phyloP scores from a whole-genome alignment of 2,888 invertebrate species.

The Dolomedes plantarius region DNA sequence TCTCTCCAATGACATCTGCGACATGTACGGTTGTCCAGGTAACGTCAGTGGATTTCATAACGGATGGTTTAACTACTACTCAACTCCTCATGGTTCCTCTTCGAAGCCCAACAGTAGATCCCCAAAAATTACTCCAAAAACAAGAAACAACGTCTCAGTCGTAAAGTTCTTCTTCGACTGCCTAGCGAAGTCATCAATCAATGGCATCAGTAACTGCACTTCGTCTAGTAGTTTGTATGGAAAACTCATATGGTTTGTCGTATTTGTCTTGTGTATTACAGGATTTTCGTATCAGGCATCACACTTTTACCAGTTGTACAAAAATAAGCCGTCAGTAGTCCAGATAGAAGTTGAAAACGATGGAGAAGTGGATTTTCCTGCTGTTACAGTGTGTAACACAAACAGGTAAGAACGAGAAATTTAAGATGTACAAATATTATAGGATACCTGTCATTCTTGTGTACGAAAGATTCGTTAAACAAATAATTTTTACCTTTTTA shows the following conservation, averaged over 20 bases:
- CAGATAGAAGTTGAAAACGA: conserved; percentile 60
- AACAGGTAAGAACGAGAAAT: conserved; percentile 60
- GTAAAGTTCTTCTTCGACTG: neutral
- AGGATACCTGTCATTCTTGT: too few relatives aligned
- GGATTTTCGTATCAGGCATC: conserved; percentile 39
- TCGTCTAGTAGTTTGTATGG: neutral
- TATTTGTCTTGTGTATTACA: conserved; percentile 8
- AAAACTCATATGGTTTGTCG: conserved; percentile 11
- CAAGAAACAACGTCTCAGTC: neutral
- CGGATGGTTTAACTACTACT: too few relatives aligned
- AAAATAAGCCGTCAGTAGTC: conserved; percentile 38
- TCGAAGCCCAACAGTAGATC: too few relatives aligned
- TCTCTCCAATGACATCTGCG: neutral
- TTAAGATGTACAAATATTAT: too few relatives aligned
- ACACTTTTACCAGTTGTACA: conserved; percentile 22
- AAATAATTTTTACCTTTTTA: too few relatives aligned
- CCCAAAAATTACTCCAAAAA: too few relatives aligned
- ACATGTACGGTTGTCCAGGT: neutral
- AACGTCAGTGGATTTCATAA: too few relatives aligned
- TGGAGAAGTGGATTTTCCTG: conserved; percentile 51
- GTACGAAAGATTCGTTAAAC: too few relatives aligned
- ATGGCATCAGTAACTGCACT: conserved; percentile 15
- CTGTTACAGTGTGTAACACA: conserved; percentile 46
- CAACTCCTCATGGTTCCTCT: too few relatives aligned
- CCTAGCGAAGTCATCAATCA: conserved; percentile 30